A percentile compares a stretch with the other conserved stretches of the same genome.
Evolutionary conservation across 2,888 invertebrate species (phyloP).

Genomic region (Yponomeuta sedellus): DNA sequence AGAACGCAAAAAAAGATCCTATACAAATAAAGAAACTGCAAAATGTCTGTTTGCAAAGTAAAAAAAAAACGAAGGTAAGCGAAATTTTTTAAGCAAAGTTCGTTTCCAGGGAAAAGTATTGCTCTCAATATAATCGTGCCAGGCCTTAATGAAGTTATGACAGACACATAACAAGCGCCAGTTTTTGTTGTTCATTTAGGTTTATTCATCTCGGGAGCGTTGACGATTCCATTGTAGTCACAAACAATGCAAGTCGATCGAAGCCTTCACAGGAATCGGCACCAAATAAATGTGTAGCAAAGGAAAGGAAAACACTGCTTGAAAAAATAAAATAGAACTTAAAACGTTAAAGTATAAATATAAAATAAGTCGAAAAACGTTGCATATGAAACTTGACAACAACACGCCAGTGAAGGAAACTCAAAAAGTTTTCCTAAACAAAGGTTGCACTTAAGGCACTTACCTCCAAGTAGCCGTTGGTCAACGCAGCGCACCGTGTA

Average conservation of each 20-base stretch:
- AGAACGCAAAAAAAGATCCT: too few relatives aligned
- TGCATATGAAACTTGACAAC: slow-evolving; percentile 1
- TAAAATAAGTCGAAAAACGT: not conserved
- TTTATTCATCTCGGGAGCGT: slow-evolving; percentile 65
- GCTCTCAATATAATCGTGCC: not conserved
- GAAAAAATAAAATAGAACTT: not conserved
- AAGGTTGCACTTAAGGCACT: slow-evolving; percentile 27
- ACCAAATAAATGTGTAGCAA: not conserved
- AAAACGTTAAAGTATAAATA: not conserved
- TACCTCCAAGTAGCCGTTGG: slow-evolving; percentile 42
- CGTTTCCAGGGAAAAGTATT: not conserved
- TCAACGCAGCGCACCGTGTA: slow-evolving; percentile 38
- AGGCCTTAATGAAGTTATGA: slow-evolving; percentile 12
- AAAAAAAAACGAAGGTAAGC: too few relatives aligned
- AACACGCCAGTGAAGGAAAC: slow-evolving; percentile 23
- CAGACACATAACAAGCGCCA: slow-evolving; percentile 29
- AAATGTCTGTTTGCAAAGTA: too few relatives aligned
- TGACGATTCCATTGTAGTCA: slow-evolving; percentile 64
- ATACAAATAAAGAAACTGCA: too few relatives aligned
- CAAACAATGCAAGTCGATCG: slow-evolving; percentile 42
- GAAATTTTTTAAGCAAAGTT: too few relatives aligned
- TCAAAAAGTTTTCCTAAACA: slow-evolving; percentile 13
- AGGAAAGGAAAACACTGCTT: not conserved
- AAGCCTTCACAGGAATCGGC: not conserved
- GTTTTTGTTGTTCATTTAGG: slow-evolving; percentile 47